Percentiles rank a stretch among this genome's conserved stretches.
Evolutionary conservation across 2,888 invertebrate species (phyloP).

Genomic region (Xestobium rufovillosum): DNA sequence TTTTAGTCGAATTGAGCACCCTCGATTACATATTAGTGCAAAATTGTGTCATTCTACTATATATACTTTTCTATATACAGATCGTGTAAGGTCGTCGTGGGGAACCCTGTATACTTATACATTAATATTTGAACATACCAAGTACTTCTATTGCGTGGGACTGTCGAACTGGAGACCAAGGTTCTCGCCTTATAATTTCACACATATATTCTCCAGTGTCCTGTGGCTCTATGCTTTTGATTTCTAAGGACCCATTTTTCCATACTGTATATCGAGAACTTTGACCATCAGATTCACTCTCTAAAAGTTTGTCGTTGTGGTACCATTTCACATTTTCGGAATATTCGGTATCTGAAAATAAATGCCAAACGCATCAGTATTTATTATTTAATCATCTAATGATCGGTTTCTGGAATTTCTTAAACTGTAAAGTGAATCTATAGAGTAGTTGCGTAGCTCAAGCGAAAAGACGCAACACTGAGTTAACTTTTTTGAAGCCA

Average conservation of each 20-base stretch:
- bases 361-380: too few species aligned
- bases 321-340: conserved; percentile 60
- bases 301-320: conserved; percentile 56
- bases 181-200: conserved; percentile 56
- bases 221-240: conserved; percentile 47
- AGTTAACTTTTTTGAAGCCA: too few species aligned
- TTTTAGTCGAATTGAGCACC: too few species aligned
- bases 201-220: conserved; percentile 65
- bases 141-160: conserved; percentile 71
- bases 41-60: too few species aligned
- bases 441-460: too few species aligned
- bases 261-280: conserved; percentile 57
- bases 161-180: conserved; percentile 64
- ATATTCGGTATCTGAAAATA: conserved; percentile 48
- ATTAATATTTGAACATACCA: conserved; percentile 52
- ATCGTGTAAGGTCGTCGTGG: too few species aligned
- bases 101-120: too few species aligned
- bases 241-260: conserved; percentile 65
- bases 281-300: conserved; percentile 33
- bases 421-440: too few species aligned
- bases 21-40: too few species aligned
- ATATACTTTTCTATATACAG: too few species aligned
- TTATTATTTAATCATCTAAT: conserved; percentile 6
- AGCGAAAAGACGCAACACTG: too few species aligned
- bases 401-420: too few species aligned